Evolutionary conservation across 2,888 invertebrate genomes (phyloP).

Genomic region (Belgica antarctica): DNA sequence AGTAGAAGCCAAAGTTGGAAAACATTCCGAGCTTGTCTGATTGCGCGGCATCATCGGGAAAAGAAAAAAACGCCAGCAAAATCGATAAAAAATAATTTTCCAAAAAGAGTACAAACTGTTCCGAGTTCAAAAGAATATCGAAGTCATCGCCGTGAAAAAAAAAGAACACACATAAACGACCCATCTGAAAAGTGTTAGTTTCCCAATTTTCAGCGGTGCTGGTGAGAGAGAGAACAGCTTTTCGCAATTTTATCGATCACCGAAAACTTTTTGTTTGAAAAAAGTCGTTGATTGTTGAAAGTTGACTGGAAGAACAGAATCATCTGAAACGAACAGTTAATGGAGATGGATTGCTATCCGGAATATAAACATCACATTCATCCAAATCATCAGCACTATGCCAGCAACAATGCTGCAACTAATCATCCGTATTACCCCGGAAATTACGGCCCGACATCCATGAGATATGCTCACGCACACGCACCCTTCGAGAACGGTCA

Average conservation of each 20-base stretch:
- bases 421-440: constrained; percentile 30
- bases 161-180: constrained; percentile 11
- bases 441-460: background rate
- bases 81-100: constrained; percentile 40
- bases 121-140: background rate
- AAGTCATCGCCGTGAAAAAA: constrained; percentile 35
- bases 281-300: background rate
- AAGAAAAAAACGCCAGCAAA: background rate
- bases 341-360: constrained; percentile 39
- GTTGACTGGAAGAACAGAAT: constrained; percentile 4
- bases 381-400: background rate
- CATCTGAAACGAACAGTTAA: background rate
- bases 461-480: constrained; percentile 18
- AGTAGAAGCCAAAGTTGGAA: background rate
- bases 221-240: constrained; percentile 12
- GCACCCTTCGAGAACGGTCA: background rate
- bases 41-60: constrained; percentile 2
- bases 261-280: background rate
- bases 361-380: constrained; percentile 28
- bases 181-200: constrained; percentile 35
- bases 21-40: background rate
- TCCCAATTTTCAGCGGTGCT: constrained; percentile 1
- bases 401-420: background rate
- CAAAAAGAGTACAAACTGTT: too few relatives aligned
- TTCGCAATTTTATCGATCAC: constrained; percentile 39